A percentile compares a stretch with the other conserved stretches of the same genome.
Evolutionary conservation across 2,797 vertebrate genomes (phyloP).

Genomic region (Epinephelus awoara): DNA sequence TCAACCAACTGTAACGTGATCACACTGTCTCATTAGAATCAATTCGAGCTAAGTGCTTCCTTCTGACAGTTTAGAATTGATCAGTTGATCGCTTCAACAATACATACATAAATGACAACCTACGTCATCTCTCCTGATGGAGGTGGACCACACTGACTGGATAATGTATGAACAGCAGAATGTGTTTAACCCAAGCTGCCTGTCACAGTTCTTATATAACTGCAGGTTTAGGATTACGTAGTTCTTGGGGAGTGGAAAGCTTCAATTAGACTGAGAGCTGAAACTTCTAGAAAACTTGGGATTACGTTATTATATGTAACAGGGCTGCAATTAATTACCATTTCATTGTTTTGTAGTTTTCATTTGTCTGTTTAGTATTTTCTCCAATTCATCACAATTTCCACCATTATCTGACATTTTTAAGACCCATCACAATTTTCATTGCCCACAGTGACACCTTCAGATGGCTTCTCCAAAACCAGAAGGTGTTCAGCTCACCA

Average conservation of each 20-base stretch:
- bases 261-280: not conserved
- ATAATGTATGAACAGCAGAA: not conserved
- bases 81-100: not conserved
- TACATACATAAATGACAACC: not conserved
- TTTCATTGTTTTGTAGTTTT: not conserved
- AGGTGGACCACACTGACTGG: not conserved
- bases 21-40: not conserved
- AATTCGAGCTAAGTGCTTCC: not conserved
- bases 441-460: not conserved
- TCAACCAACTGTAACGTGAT: not conserved
- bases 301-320: not conserved
- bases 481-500: not conserved
- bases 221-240: not conserved
- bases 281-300: not conserved
- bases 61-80: not conserved
- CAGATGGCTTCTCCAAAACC: not conserved
- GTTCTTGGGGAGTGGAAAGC: too few relatives aligned
- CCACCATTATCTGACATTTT: too few relatives aligned
- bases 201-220: not conserved
- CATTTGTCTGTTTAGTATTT: not conserved
- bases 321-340: too few relatives aligned
- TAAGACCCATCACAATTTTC: not conserved
- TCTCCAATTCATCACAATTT: not conserved
- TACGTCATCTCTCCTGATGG: not conserved
- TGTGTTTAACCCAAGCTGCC: not conserved